phyloP scores from a whole-genome alignment of 2,797 vertebrate species.

The Masticophis lateralis region DNA sequence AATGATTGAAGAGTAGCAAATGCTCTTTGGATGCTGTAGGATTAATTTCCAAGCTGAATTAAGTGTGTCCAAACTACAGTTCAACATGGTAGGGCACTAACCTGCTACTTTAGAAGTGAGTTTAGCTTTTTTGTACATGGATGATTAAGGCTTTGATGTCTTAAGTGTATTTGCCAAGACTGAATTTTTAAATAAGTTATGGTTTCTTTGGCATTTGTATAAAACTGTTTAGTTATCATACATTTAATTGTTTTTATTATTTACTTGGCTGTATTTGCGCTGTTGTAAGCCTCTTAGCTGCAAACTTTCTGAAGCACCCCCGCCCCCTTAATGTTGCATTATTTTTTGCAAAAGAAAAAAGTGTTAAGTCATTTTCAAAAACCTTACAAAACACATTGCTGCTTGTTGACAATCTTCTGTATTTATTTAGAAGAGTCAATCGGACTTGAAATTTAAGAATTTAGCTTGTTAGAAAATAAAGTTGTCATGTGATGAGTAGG shows the following conservation, averaged over 20 bases:
- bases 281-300: conserved; percentile 70
- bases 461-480: conserved; percentile 64
- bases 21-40: not conserved
- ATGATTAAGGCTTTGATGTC: conserved; percentile 51
- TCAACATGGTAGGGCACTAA: not conserved
- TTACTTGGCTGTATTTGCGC: conserved; percentile 55
- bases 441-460: conserved; percentile 75
- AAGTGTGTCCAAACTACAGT: no score
- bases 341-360: conserved; percentile 53
- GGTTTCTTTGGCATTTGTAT: conserved; percentile 41
- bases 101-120: conserved; percentile 27
- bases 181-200: conserved; percentile 52
- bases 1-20: not conserved
- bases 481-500: conserved; percentile 63
- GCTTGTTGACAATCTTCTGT: conserved; percentile 94
- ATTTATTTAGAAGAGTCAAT: conserved; percentile 77
- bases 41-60: not conserved
- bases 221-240: conserved; percentile 10
- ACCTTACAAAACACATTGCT: conserved; percentile 81
- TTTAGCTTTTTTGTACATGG: conserved; percentile 44
- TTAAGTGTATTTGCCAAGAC: conserved; percentile 42
- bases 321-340: conserved; percentile 71
- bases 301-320: conserved; percentile 78
- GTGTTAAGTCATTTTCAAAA: conserved; percentile 62
- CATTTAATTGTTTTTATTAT: conserved; percentile 37